Base-by-base conservation (phyloP, 2,113 vertebrate species). In the Cranoglanis bouderius region DNA sequence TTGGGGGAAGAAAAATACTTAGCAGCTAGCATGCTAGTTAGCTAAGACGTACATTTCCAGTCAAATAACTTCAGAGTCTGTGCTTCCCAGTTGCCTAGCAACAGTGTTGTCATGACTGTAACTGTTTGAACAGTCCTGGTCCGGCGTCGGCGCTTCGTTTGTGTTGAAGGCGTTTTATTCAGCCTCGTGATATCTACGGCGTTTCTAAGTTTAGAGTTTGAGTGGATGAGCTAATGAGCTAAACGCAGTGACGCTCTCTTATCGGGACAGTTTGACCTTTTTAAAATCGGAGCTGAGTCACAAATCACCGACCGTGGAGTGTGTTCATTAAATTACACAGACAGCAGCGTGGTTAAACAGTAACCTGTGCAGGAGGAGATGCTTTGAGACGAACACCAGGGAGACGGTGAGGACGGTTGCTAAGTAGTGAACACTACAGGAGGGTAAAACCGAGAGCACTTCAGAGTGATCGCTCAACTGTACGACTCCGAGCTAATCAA, bases 221-320 rank as follows among this genome's bases (percentile, higher is more conserved):
- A 84, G 53, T 35, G 65, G 26, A 72, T 59, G 78, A 70, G 40
- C 24, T 83, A n/a, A 88, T 59, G 53, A 88, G 81, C 51, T 83
- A 87, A 87, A 46, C 75, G 26, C 12, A 81, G 86, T 24, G 86
- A 63, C n/a, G 74, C 29, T 26, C 19, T 24, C 46, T 81, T 67
- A 81, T 67, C 40, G 1, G 18, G 81, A 55, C 53, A 59, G 81
- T 61, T 83, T 84, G 82, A 61, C 87, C 82, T 88, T 84, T 84
- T 84, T 46, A 43, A 53, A 84, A 49, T 29, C 51, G 24, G 51
- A 53, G 53, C 49, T 19, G 46, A 74, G 65, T 18, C 40, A 6
- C 65, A 81, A 74, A 88, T 84, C 87, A 46, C 40, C 8, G 40
- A 26, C 61, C 57, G 35, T 18, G 46, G 77, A 82, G 67, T 53